Conservation (phyloP, 2,113 vertebrate species). For the Gymnorhina tibicen region DNA sequence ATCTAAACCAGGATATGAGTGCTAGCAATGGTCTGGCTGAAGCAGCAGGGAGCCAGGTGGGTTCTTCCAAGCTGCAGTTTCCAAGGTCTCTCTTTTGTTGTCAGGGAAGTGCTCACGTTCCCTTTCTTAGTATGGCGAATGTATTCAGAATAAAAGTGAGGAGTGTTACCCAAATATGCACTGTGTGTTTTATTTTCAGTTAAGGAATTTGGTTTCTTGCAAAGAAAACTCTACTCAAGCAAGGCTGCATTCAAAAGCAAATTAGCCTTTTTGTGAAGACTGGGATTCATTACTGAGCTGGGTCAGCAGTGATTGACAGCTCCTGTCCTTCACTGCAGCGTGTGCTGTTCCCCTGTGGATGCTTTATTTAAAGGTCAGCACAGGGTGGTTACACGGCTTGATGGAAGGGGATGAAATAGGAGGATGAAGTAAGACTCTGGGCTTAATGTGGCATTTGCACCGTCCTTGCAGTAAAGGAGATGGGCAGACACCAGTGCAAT, state of each 20-base stretch:
- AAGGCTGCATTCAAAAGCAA: neutral
- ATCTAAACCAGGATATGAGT: neutral
- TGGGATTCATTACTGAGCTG: neutral
- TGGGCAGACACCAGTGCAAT: neutral
- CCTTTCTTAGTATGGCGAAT: neutral
- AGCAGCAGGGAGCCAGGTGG: neutral
- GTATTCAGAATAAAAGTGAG: neutral
- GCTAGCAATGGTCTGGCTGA: neutral
- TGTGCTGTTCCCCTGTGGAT: neutral
- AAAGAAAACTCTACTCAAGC: neutral
- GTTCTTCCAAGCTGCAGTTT: neutral
- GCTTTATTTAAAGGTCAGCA: neutral
- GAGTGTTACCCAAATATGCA: neutral
- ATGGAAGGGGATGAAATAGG: neutral
- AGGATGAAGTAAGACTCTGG: neutral
- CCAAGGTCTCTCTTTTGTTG: neutral
- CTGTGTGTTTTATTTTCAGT: neutral
- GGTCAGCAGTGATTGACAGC: neutral
- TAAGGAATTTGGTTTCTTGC: neutral
- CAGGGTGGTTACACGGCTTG: neutral
- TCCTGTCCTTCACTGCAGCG: neutral
- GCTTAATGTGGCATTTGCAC: neutral
- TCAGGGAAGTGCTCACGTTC: rapidly evolving
- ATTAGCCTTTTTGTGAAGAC: neutral
- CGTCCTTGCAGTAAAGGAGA: neutral